Evolutionary conservation across 2,797 vertebrate genomes (phyloP), one percentile per base, ranked within the genome.

Genomic region (Bradypodion ventrale): DNA sequence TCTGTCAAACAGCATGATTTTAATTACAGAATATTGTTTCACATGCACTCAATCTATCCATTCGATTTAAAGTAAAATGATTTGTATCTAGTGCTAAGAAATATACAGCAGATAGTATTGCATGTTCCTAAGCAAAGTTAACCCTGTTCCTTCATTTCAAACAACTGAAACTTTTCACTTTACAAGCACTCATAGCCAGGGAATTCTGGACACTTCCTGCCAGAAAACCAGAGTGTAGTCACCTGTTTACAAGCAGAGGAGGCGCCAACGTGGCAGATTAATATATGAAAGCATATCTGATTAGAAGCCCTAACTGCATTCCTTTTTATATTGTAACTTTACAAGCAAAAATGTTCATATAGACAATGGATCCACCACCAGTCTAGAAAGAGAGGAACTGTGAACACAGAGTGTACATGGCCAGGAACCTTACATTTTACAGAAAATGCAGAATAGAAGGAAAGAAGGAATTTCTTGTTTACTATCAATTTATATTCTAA

Each of bases 211-310:
- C 29, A 84, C 56, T 72, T 72, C 78, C 82, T 76, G 72, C 5
- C 23, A 69, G 77, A 82, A 65, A 68, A 82, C 65, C 16, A 15
- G 19, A 66, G n/a, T 65, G 16, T 23, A 12, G 25, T 78, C 76
- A 82, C 49, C 62, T 83, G 75, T 68, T 83, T 70, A 78, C 40
- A 76, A 16, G 46, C 49, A 68, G 15, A 29, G 52, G 42, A 72
- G 29, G 72, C 63, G 76, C 78, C 86, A 81, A 87, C 78, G 82
- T 87, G 86, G 86, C 86, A 84, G 44, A 42, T 72, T 56, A 76
- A 87, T 63, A 46, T 65, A 75, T 35, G 7, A 27, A 35, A 46
- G 9, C 21, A 70, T 52, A 40, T n/a, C 44, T n/a, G 37, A 65
- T 42, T 32, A 42, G 70, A 83, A 80, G 23, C 10, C 27, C 52